Evolutionary conservation across 2,113 vertebrate species (phyloP), one percentile per base, ranked within the genome.

Genomic region (Bubalus kerabau): DNA sequence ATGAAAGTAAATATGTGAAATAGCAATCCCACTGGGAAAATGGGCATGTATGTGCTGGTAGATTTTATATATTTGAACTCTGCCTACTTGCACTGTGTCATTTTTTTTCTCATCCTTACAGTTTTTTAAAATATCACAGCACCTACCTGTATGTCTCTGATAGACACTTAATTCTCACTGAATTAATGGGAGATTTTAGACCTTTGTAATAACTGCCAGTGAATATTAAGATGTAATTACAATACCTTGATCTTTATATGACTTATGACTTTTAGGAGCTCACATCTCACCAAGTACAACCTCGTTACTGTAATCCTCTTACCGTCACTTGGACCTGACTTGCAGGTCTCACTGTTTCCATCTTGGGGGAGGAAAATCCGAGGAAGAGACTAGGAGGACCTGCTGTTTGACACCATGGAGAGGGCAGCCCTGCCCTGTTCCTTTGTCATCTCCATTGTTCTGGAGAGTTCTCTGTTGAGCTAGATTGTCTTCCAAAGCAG

Each of bases 111-210:
- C 52, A 46, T 82, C 30, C 14, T 3, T n/a, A 54, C 14, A 57
- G 19, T 52, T 36, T 32, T 64, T 85, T 15, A 59, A 60, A 26
- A 81, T 76, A 93, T 60, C 28, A 2, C 12, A 90, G 19, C n/a
- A 87, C 50, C 80, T 84, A 82, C 56, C 43, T 86, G 6, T 64
- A 67, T 85, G 43, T 57, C 48, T 98, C 60, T 89, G 76, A 78
- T 86, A 96, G 80, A 85, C 24, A 94, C 60, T 81, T 92, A 94
- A 96, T 98, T 98, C 87, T 96, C 94, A 28, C 90, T 92, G 97
- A 96, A 95, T 97, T 97, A 96, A 97, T 96, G 67, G 88, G 57
- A 97, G 76, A 83, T 86, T 96, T 98, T 92, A 96, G 83, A 60
- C 30, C 46, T 95, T 94, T 54, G 16, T 93, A 96, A 92, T 92